Conservation (phyloP, 2,113 vertebrate genomes). For the Acanthochromis polyacanthus region DNA sequence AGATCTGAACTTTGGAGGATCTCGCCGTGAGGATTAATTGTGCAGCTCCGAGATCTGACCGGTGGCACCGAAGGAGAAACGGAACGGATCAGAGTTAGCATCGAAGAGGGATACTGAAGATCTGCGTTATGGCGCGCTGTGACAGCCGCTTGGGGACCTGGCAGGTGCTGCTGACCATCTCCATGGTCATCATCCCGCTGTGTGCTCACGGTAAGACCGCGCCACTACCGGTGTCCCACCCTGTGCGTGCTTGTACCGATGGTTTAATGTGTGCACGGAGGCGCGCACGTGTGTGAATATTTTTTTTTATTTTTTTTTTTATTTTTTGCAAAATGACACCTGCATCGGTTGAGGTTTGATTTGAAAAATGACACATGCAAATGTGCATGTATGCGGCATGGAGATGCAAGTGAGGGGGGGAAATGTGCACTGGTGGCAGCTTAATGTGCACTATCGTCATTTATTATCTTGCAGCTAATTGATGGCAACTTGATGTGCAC, state of each 20-base stretch:
- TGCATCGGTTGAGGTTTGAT: conserved; percentile 24
- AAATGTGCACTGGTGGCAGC: neutral
- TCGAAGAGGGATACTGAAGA: conserved; percentile 13
- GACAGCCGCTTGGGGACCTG: conserved; percentile 64
- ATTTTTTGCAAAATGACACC: too few relatives aligned
- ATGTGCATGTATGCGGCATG: neutral
- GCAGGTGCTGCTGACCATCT: conserved; percentile 80
- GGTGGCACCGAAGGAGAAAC: neutral
- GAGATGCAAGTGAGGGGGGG: neutral
- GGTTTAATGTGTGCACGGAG: conserved; percentile 23
- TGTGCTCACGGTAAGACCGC: conserved; percentile 74
- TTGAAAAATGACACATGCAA: conserved; percentile 24
- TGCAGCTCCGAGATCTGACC: conserved; percentile 23
- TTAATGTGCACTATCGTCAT: neutral
- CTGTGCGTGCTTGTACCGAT: conserved; percentile 29
- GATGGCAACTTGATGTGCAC: neutral
- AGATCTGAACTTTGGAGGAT: conserved; percentile 71
- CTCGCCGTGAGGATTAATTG: conserved; percentile 51
- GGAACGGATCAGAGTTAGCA: conserved; percentile 35
- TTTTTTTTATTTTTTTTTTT: too few relatives aligned
- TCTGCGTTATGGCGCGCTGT: conserved; percentile 59
- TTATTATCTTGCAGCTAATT: too few relatives aligned
- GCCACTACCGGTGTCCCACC: conserved; percentile 53
- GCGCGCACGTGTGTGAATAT: conserved; percentile 43
- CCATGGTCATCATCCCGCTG: conserved; percentile 66